These are phyloP conservation scores for Stercorarius parasiticus DNA, from an alignment of 2,113 vertebrate genomes.

Conservation along the genomic window DNA sequence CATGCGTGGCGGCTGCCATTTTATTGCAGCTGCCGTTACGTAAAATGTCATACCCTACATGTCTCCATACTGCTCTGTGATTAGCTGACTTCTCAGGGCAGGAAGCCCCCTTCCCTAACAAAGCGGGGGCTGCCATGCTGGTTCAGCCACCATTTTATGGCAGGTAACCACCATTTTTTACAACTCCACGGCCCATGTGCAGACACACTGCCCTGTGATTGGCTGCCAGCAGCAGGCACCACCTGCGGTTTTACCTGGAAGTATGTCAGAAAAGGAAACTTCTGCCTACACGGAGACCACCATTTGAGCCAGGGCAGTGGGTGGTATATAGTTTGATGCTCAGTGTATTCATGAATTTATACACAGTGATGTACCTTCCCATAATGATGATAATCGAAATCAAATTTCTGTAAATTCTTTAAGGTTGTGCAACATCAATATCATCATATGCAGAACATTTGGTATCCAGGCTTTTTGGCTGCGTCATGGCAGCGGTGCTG, in stretches of 20 bases:
- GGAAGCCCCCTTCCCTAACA: background rate
- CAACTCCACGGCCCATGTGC: background rate
- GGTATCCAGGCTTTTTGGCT: background rate
- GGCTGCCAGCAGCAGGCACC: background rate
- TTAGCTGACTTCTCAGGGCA: background rate
- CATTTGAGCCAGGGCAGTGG: background rate
- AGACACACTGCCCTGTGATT: background rate
- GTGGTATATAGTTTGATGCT: background rate
- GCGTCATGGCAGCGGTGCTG: background rate
- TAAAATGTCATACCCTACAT: accelerated
- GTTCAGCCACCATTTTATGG: background rate
- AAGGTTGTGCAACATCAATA: background rate
- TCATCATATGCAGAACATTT: background rate
- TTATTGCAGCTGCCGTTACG: background rate
- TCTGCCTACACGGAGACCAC: accelerated
- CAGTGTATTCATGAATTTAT: background rate
- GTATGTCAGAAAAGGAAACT: background rate
- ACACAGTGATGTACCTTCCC: background rate
- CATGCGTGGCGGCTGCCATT: accelerated
- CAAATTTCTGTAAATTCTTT: constrained; percentile 14
- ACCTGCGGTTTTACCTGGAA: background rate
- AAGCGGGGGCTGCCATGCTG: background rate
- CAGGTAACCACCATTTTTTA: background rate
- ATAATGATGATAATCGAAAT: constrained; percentile 5
- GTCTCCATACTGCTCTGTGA: background rate